These are phyloP conservation scores for Cephalotes varians DNA, from an alignment of 2,888 invertebrate species.

Conservation along the genomic window DNA sequence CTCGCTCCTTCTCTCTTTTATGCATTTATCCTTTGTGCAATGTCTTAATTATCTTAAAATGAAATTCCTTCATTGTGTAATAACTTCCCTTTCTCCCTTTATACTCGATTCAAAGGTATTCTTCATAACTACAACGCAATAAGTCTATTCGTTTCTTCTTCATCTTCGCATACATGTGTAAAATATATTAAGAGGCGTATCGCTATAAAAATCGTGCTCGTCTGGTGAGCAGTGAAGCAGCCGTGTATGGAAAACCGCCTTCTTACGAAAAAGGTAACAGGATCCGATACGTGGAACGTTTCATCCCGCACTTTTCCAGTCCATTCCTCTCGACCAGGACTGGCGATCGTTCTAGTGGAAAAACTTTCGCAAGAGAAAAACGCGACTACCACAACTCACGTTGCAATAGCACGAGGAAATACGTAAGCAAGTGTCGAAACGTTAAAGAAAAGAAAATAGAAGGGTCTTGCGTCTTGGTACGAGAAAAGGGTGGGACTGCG, in stretches of 20 bases:
- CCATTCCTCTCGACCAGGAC: conserved; percentile 45
- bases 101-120: not conserved
- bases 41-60: conserved; percentile 15
- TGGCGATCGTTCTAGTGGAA: conserved; percentile 39
- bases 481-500: not conserved
- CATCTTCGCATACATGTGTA: not conserved
- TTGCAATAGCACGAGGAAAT: conserved; percentile 29
- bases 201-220: conserved; percentile 10
- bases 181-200: conserved; percentile 32
- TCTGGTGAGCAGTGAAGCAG: conserved; percentile 47
- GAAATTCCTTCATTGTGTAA: not conserved
- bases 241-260: conserved; percentile 28
- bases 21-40: not conserved
- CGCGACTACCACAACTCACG: not conserved
- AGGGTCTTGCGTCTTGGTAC: not conserved
- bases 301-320: conserved; percentile 31
- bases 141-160: not conserved
- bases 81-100: not conserved
- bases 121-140: not conserved
- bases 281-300: conserved; percentile 44
- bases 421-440: conserved; percentile 26
- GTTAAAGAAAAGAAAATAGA: not conserved
- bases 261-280: conserved; percentile 37
- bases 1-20: too few species aligned
- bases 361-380: conserved; percentile 49